Conservation (phyloP, 2,888 invertebrate species). For the Heliconius aoede region DNA sequence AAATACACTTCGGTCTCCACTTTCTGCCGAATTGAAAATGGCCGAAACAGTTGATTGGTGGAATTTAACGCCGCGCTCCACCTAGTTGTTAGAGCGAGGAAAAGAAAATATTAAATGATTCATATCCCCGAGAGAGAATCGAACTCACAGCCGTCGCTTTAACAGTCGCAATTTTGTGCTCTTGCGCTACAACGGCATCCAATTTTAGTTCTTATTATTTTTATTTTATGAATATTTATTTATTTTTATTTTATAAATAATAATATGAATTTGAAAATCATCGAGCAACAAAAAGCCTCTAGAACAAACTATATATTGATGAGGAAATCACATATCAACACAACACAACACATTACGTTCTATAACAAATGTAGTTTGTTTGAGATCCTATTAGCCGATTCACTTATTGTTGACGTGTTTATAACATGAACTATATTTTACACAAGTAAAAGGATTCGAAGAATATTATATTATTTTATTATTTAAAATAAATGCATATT, state of each 20-base stretch:
- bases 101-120: not conserved
- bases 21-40: too few species aligned
- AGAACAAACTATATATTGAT: constrained; percentile 11
- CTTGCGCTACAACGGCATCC: not conserved
- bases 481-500: not conserved
- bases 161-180: not conserved
- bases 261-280: not conserved
- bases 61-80: not conserved
- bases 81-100: too few species aligned
- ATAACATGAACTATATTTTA: constrained; percentile 19
- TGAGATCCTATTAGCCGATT: constrained; percentile 45
- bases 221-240: too few species aligned
- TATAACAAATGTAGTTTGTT: constrained; percentile 37
- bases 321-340: constrained; percentile 19
- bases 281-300: constrained; percentile 6
- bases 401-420: constrained; percentile 41
- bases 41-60: not conserved
- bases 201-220: not conserved
- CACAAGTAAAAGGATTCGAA: constrained; percentile 17
- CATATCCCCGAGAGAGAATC: not conserved
- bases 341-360: constrained; percentile 15
- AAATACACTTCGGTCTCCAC: too few species aligned
- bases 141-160: not conserved
- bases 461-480: not conserved
- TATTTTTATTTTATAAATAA: too few species aligned